Conservation (phyloP, 1,140 invertebrate species). For the Cardiocondyla obscurior region DNA sequence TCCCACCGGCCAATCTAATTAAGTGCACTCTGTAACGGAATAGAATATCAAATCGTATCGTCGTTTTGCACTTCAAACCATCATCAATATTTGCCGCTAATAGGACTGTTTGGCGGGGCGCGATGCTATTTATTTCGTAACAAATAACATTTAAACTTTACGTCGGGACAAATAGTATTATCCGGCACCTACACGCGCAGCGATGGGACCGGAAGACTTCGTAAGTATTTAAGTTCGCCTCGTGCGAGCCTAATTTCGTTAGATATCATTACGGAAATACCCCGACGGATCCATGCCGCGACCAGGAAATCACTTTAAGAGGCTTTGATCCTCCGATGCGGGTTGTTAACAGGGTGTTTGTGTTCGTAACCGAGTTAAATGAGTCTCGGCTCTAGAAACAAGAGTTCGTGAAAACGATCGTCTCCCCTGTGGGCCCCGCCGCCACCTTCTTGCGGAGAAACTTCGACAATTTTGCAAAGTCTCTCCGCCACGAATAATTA, state of each 20-base stretch:
- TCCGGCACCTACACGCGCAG: neutral
- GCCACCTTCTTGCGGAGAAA: slow-evolving; percentile 14
- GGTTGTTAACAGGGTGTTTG: slow-evolving; percentile 73
- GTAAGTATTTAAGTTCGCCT: neutral
- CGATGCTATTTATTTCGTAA: neutral
- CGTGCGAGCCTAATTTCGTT: slow-evolving; percentile 39
- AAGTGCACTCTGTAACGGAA: neutral
- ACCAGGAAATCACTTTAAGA: slow-evolving; percentile 69
- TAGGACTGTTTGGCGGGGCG: neutral
- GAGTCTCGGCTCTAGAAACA: slow-evolving; percentile 51
- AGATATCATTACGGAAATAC: slow-evolving; percentile 33
- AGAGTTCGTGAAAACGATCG: slow-evolving; percentile 53
- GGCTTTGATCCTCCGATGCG: slow-evolving; percentile 70
- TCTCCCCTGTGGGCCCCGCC: neutral
- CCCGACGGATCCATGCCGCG: slow-evolving; percentile 6
- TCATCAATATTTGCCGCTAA: neutral
- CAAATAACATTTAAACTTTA: slow-evolving; percentile 3
- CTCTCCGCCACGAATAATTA: slow-evolving; percentile 39
- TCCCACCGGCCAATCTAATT: neutral
- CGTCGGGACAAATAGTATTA: neutral
- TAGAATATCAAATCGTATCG: slow-evolving; percentile 22
- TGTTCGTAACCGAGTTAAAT: slow-evolving; percentile 74
- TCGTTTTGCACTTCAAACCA: neutral
- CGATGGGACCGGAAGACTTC: neutral
- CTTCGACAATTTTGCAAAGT: slow-evolving; percentile 40